Base-by-base conservation (phyloP, 1,140 invertebrate genomes). In the Drosophila orosa region DNA sequence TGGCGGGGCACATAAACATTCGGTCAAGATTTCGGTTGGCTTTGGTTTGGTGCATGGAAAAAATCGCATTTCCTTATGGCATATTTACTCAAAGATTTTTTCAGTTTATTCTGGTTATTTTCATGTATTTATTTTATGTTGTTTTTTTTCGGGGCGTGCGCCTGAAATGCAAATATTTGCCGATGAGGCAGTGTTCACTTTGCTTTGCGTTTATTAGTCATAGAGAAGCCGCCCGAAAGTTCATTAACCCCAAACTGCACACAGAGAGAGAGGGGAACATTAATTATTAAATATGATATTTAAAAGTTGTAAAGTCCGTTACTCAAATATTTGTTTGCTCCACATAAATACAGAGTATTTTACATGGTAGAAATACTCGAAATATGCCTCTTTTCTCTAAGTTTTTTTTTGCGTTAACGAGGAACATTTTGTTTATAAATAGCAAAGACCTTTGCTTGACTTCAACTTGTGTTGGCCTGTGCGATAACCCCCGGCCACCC, bases 151-250 rank as follows among this genome's bases (percentile, higher is more conserved):
- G 40, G 29, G 57, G 65, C 79, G 59, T 83, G 75, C 57, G 74
- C 68, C 61, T 77, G 67, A 74, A 69, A 69, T 69, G 78, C 78
- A 86, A 86, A 86, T 86, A 84, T 84, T 84, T 84, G 82, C 78
- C 73, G 39, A 84, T 81, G 73, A 62, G 60, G 74, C 81, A 61
- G 31, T 54, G 31, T 78, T 84, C 56, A 44, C 33, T 69, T 47
- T 39, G 50, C 57, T 78, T 71, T 55, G 45, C 45, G 48, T 59
- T 69, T 55, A 71, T 84, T 85, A 86, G 82, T 86, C 81, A 84
- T 86, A 84, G 52, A 84, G 52, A 74, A 74, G 31, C 44, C 39
- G 33, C 29, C 33, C 12, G 12, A n/a, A 58, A 48, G 80, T 85
- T 85, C 73, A 50, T 73, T 74, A 47, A 15, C 67, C 45, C 45